phyloP scores from a whole-genome alignment of 2,113 vertebrate genomes.

The Tonatia bakeri region DNA sequence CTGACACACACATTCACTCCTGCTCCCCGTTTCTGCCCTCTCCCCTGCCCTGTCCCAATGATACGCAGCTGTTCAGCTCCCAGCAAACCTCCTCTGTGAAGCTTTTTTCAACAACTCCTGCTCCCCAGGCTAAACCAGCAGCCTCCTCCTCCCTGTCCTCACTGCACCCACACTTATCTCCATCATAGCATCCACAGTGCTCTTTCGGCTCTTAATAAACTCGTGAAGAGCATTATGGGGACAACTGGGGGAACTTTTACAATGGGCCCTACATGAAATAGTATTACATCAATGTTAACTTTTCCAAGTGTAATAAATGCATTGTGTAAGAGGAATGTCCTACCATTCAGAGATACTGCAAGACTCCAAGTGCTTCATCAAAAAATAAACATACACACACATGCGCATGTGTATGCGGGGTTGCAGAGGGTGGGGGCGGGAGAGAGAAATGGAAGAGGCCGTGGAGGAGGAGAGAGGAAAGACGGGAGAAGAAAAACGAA shows the following conservation, averaged over 20 bases:
- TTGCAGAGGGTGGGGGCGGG: not conserved
- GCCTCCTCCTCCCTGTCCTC: not conserved
- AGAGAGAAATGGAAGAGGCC: not conserved
- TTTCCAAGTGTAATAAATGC: not conserved
- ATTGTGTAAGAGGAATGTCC: not conserved
- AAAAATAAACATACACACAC: not conserved
- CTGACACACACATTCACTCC: not conserved
- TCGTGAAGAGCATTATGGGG: too few relatives aligned
- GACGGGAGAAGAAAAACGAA: not conserved
- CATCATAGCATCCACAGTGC: rapidly evolving
- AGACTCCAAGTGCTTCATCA: not conserved
- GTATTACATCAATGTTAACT: too few relatives aligned
- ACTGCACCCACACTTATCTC: not conserved
- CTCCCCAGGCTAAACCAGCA: not conserved
- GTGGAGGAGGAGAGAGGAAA: not conserved
- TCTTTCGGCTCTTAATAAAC: not conserved
- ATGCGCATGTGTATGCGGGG: rapidly evolving
- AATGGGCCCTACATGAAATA: not conserved
- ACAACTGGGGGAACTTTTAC: not conserved
- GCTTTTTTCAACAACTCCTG: too few relatives aligned
- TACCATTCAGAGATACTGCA: not conserved
- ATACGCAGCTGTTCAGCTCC: not conserved
- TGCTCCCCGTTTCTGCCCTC: not conserved
- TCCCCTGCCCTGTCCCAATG: not conserved
- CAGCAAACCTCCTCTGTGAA: not conserved